A percentile compares a stretch with the other conserved stretches of the same genome.
Conservation (phyloP, 2,888 invertebrate genomes). For the Craniophora ligustri region DNA sequence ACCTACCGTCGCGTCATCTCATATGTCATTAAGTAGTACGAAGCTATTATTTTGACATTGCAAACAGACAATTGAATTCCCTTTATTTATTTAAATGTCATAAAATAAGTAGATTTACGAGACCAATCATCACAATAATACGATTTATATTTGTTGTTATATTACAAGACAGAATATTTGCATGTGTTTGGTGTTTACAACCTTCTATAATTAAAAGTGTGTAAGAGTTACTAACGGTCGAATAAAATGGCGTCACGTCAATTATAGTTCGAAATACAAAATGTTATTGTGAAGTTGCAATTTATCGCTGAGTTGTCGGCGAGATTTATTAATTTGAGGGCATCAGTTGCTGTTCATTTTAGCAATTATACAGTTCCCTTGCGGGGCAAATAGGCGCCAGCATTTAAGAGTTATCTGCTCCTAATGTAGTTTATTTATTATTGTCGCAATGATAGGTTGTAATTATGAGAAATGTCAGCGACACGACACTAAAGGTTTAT, state of each 20-base stretch:
- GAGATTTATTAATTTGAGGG: conserved; percentile 53
- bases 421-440: conserved; percentile 10
- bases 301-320: conserved; percentile 26
- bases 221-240: conserved; percentile 25
- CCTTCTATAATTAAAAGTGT: conserved; percentile 22
- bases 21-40: too few relatives aligned
- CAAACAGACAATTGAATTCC: too few relatives aligned
- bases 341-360: conserved; percentile 37
- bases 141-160: background rate
- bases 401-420: conserved; percentile 9
- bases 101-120: background rate
- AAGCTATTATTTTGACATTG: too few relatives aligned
- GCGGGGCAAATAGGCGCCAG: conserved; percentile 43
- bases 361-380: conserved; percentile 35
- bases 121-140: background rate
- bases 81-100: too few relatives aligned
- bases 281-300: conserved; percentile 21
- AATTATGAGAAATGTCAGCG: background rate
- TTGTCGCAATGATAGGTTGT: background rate
- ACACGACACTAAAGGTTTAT: too few relatives aligned
- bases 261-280: conserved; percentile 36
- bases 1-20: too few relatives aligned
- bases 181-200: background rate
- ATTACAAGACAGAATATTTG: background rate
- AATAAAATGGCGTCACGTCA: conserved; percentile 45